phyloP scores from a whole-genome alignment of 2,113 vertebrate genomes.

The Tragelaphus scriptus region DNA sequence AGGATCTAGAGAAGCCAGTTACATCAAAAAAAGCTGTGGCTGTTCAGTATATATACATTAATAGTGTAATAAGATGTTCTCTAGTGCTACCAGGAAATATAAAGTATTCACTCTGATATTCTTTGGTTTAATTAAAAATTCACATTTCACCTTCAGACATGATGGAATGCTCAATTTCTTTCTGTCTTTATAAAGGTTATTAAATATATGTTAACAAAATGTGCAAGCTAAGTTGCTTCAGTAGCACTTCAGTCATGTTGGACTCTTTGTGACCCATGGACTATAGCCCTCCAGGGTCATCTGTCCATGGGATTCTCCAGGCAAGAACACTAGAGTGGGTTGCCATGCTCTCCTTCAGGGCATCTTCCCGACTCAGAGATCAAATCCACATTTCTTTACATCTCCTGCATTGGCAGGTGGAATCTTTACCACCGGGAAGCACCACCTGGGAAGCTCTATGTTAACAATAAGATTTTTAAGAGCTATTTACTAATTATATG shows the following conservation, averaged over 20 bases:
- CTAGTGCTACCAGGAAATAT: background rate
- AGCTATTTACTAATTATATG: background rate
- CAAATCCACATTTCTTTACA: background rate
- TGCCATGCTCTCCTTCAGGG: background rate
- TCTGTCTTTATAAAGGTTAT: background rate
- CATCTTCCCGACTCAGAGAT: background rate
- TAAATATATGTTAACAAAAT: background rate
- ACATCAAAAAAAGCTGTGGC: background rate
- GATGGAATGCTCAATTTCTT: background rate
- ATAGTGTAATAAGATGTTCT: background rate
- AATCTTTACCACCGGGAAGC: background rate
- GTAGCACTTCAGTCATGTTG: background rate
- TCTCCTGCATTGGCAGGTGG: background rate
- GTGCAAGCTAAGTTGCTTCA: background rate
- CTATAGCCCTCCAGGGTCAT: background rate
- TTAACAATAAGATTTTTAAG: background rate
- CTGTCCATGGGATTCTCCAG: background rate
- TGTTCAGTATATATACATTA: background rate
- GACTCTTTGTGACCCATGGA: background rate
- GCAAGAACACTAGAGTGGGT: background rate
- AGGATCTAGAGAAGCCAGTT: background rate
- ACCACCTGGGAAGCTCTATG: background rate
- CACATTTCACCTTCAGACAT: background rate
- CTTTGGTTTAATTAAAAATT: conserved; percentile 1
- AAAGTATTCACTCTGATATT: background rate